Base-by-base conservation (phyloP, 2,888 invertebrate species). In the Hipparchia semele region DNA sequence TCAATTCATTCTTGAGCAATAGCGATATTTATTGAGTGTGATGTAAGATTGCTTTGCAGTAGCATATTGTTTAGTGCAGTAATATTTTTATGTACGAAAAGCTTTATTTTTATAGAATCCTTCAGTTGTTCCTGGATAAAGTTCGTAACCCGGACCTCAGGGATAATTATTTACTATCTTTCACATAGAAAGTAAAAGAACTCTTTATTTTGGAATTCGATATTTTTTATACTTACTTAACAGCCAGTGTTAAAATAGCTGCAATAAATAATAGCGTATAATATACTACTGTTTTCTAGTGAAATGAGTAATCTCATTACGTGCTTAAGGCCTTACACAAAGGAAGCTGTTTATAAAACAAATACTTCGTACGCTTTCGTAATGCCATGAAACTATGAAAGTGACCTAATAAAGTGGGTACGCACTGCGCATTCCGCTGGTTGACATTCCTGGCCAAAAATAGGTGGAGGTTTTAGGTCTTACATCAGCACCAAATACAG, bases 271-370 rank as follows among this genome's bases (percentile, higher is more conserved):
- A 72, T 69, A 70, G 68, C 70, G 68, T 68, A 71, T 60, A 23
- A 23, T 72, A 54, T 9, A 64, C 12, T 54, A 56, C 49, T 61
- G 72, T 73, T 74, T 76, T 66, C 74, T 73, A 71, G 72, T 56
- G 68, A 75, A 70, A 74, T 77, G 76, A 77, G 73, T 76, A 76
- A 79, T 73, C 70, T 75, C 65, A 73, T 71, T 76, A 75, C 76
- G 82, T 82, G 84, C 82, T 81, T 86, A 82, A 83, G 83, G 82
- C 84, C 82, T 80, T 79, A 82, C 82, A 91, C 90, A 91, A 91
- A 90, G 90, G 90, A 82, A 83, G 77, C 82, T 92, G 91, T 92
- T 93, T 92, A 90, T 89, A 90, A 91, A 93, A 92, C 90, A 91
- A 87, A 84, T 84, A 66, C 49, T 58, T 45, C 59, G 75, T 87